These are phyloP conservation scores for Drosophila eugracilis DNA, from an alignment of 1,140 invertebrate species.

Conservation along the genomic window DNA sequence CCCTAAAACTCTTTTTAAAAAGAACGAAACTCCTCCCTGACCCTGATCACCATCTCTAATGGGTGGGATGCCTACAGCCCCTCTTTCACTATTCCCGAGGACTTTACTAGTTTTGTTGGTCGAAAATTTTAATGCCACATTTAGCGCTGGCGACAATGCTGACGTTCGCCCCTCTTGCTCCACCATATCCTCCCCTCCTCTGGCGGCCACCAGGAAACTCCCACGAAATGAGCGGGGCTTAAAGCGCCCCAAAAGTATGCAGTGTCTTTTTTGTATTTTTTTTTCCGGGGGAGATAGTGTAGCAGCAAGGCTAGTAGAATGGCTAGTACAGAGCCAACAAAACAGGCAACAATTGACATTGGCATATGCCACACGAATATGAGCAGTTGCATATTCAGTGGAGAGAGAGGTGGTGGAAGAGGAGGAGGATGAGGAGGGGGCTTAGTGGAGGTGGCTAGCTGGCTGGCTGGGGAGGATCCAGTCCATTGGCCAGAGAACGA, in stretches of 20 bases:
- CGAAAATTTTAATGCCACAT: constrained; percentile 79
- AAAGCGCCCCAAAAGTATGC: constrained; percentile 33
- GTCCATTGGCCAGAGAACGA: constrained; percentile 71
- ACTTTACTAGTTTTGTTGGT: constrained; percentile 48
- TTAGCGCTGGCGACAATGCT: constrained; percentile 69
- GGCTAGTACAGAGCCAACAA: constrained; percentile 13
- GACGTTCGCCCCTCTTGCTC: constrained; percentile 19
- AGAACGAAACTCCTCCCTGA: no score
- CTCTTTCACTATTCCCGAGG: constrained; percentile 7
- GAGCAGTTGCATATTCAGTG: constrained; percentile 38
- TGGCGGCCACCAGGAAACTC: no score
- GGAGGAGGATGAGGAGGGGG: no score
- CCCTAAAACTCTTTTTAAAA: no score
- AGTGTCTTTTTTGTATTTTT: constrained; percentile 20
- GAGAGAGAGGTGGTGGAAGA: neutral
- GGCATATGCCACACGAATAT: constrained; percentile 47
- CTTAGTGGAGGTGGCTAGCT: neutral
- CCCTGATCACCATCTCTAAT: neutral
- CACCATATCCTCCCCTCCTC: no score
- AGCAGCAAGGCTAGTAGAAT: constrained; percentile 2
- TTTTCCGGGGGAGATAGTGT: neutral
- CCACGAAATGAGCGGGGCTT: constrained; percentile 20
- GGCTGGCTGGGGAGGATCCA: constrained; percentile 32
- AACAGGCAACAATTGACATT: constrained; percentile 34
- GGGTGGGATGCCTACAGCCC: neutral